These are phyloP conservation scores for Drosophila parthenogenetica DNA, from an alignment of 2,888 invertebrate species.

Conservation along the genomic window DNA sequence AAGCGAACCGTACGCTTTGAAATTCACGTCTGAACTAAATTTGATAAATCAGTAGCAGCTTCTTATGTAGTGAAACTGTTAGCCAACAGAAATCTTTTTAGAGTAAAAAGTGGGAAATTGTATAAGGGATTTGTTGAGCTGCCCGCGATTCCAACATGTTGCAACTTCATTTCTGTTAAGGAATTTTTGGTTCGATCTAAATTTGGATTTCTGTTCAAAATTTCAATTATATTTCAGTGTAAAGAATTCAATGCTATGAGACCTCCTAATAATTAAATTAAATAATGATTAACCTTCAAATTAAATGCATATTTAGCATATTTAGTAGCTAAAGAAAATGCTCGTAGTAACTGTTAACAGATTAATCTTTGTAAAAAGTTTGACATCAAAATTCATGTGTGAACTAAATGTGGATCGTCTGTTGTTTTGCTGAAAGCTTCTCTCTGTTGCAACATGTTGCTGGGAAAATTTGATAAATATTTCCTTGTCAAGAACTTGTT, in stretches of 20 bases:
- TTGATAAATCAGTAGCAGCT: slow-evolving; percentile 6
- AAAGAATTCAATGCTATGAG: too few relatives aligned
- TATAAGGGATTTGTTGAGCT: not conserved
- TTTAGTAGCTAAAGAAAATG: too few relatives aligned
- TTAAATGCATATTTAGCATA: too few relatives aligned
- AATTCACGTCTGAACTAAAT: slow-evolving; percentile 60
- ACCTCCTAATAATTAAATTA: too few relatives aligned
- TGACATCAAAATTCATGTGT: not conserved
- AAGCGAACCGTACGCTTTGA: slow-evolving; percentile 41
- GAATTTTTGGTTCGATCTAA: not conserved
- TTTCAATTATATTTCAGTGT: too few relatives aligned
- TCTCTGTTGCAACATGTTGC: slow-evolving; percentile 8
- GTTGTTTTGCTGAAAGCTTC: not conserved
- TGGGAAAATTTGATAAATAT: not conserved
- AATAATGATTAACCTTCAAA: too few relatives aligned
- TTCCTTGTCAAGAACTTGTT: not conserved
- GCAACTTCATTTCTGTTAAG: not conserved
- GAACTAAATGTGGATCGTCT: not conserved
- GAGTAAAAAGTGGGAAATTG: slow-evolving; percentile 15
- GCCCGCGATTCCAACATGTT: not conserved
- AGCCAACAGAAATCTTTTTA: slow-evolving; percentile 16
- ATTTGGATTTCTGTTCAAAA: not conserved
- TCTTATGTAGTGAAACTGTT: slow-evolving; percentile 24
- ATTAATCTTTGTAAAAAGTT: too few relatives aligned
- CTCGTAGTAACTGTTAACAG: too few relatives aligned